Evolutionary conservation across 1,140 invertebrate species (phyloP).

Genomic region (Hyposmocoma kahamanoa): DNA sequence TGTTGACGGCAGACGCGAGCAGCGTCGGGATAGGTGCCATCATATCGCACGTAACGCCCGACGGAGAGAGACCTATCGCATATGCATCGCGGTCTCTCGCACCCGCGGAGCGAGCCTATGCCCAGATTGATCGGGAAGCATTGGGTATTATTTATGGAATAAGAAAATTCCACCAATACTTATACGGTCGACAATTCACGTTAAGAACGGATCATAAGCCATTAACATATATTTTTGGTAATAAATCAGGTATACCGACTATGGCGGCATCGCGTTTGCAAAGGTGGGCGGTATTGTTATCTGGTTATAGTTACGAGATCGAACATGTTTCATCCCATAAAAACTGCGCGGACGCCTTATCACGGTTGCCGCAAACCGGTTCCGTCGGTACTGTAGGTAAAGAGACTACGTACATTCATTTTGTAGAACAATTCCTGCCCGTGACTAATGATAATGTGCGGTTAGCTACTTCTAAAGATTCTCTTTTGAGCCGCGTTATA

Average conservation of each 20-base stretch:
- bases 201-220: conserved; percentile 69
- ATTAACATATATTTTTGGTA: conserved; percentile 46
- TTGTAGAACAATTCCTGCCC: conserved; percentile 5
- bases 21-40: neutral
- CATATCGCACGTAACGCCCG: neutral
- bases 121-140: conserved; percentile 37
- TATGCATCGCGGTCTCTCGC: conserved; percentile 59
- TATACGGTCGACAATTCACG: conserved; percentile 58
- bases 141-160: conserved; percentile 28
- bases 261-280: conserved; percentile 39
- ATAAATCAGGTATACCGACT: conserved; percentile 34
- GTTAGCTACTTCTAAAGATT: conserved; percentile 2
- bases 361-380: conserved; percentile 16
- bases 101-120: conserved; percentile 61
- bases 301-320: conserved; percentile 44
- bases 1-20: neutral
- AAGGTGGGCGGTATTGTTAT: conserved; percentile 41
- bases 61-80: conserved; percentile 19
- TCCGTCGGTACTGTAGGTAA: neutral
- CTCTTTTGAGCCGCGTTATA: neutral
- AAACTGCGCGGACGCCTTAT: conserved; percentile 38
- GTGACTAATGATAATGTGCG: neutral
- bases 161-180: conserved; percentile 72
- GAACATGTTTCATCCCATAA: conserved; percentile 28
- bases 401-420: conserved; percentile 7